Evolutionary conservation across 2,797 vertebrate species (phyloP).

Genomic region (Siniperca scherzeri): DNA sequence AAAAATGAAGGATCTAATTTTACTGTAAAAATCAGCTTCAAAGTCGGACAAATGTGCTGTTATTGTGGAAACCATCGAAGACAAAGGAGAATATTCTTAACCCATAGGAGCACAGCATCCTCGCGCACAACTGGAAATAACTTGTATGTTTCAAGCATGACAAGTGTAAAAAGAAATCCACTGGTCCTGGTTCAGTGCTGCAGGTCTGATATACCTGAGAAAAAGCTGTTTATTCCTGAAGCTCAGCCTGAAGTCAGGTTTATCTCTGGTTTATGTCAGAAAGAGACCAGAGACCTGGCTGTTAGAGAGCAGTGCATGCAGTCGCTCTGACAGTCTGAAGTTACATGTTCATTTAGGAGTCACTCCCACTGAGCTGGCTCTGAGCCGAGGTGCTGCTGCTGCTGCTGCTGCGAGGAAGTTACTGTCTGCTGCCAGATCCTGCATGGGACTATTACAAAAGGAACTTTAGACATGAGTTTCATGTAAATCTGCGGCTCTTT

Average conservation of each 20-base stretch:
- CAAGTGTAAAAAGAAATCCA: background rate
- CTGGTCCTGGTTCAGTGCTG: background rate
- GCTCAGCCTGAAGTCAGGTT: background rate
- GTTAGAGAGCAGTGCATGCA: no score
- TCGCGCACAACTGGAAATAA: background rate
- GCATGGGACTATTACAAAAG: background rate
- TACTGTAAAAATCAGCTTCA: no score
- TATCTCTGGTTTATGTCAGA: background rate
- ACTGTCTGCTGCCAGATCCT: constrained; percentile 11
- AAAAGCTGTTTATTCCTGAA: background rate
- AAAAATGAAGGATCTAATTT: no score
- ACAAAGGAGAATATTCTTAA: background rate
- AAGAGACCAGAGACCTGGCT: no score
- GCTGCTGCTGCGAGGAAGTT: constrained; percentile 1
- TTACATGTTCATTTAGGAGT: constrained; percentile 29
- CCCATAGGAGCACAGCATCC: background rate
- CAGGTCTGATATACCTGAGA: background rate
- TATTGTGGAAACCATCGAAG: background rate
- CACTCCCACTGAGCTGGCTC: constrained; percentile 36
- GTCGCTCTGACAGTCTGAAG: constrained; percentile 9
- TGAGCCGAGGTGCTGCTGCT: constrained; percentile 5
- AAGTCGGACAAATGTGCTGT: no score
- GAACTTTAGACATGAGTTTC: background rate
- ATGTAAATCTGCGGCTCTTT: background rate
- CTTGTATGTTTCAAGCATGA: background rate